A percentile compares a stretch with the other conserved stretches of the same genome.
These are phyloP conservation scores for Scortum barcoo DNA, from an alignment of 2,113 vertebrate species.

Conservation along the genomic window DNA sequence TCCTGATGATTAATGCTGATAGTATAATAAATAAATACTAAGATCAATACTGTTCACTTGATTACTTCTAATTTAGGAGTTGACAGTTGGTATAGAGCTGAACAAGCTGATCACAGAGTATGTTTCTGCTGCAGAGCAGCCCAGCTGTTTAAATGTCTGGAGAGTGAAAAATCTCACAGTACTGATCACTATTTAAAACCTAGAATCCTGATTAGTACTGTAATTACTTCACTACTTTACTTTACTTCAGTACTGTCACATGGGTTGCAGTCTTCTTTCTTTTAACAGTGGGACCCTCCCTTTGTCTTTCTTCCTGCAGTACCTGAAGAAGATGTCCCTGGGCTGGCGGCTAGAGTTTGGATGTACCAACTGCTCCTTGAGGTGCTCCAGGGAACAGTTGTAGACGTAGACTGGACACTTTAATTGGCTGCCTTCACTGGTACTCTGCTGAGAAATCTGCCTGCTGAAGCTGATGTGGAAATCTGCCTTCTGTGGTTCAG, in stretches of 20 bases:
- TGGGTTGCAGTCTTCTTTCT: background rate
- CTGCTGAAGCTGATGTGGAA: slow-evolving; percentile 83
- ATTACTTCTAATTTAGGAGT: background rate
- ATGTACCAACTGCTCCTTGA: slow-evolving; percentile 92
- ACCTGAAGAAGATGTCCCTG: slow-evolving; percentile 93
- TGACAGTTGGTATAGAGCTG: background rate
- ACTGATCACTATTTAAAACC: background rate
- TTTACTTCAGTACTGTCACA: no score
- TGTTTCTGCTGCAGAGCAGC: background rate
- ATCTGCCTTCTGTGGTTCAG: slow-evolving; percentile 82
- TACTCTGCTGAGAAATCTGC: slow-evolving; percentile 87
- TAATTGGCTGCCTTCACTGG: slow-evolving; percentile 80
- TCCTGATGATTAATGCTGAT: background rate
- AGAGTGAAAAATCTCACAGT: background rate
- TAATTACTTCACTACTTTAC: no score
- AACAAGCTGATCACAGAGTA: background rate
- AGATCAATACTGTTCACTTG: background rate
- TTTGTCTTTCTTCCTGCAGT: background rate
- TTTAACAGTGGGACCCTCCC: background rate
- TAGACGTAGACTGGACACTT: slow-evolving; percentile 95
- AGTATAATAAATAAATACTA: background rate
- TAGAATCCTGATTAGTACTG: background rate
- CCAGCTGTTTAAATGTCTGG: background rate
- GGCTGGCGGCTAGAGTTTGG: slow-evolving; percentile 84
- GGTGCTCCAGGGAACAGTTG: slow-evolving; percentile 91